Base-by-base conservation (phyloP, 1,140 invertebrate genomes). In the Heterodera schachtii region DNA sequence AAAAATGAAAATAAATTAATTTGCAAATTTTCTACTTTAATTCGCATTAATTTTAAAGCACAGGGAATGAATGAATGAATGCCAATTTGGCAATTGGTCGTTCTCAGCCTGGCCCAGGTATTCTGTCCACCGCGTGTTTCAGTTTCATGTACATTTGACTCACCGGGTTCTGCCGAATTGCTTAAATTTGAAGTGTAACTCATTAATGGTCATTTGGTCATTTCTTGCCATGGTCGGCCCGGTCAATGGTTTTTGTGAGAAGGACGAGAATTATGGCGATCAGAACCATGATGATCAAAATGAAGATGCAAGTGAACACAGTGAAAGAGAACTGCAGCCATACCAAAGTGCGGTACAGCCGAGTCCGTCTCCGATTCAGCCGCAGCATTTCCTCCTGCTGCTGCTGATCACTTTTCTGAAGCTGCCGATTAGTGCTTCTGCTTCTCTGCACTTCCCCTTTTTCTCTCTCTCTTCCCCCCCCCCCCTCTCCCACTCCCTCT, bases 301-400 rank as follows among this genome's bases (percentile, higher is more conserved):
- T 78, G 70, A 78, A 78, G 70, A 78, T 44, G 47, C 77, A 78
- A 16, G 77, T 78, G 21, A 78, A 78, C 31, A 78, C 60, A 41
- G 77, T 78, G 64, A 78, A 69, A 13, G 77, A 78, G 49, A 78
- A 78, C 47, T 78, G 77, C 7, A 78, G 21, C 77, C 77, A 78
- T 3, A 78, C 77, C 66, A 78, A 64, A 49, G 77, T 71, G 7
- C 77, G 52, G 47, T 78, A 78, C 5, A 78, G 13, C 4, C 77
- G 43, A 5, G 77, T 78, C 21, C 77, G 77, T 8, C 64, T 64
- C 16, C 69, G 69, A 46, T 71, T 71, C 11, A 7, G 31, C 69
- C 69, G 31, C 8, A 31, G 6, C 69, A 71, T 21, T 4, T 11
- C 57, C 4, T 64, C 16, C 57, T 52, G 67, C 67, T 43, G 60